Base-by-base conservation (phyloP, 1,140 invertebrate genomes). In the Hirudo medicinalis region DNA sequence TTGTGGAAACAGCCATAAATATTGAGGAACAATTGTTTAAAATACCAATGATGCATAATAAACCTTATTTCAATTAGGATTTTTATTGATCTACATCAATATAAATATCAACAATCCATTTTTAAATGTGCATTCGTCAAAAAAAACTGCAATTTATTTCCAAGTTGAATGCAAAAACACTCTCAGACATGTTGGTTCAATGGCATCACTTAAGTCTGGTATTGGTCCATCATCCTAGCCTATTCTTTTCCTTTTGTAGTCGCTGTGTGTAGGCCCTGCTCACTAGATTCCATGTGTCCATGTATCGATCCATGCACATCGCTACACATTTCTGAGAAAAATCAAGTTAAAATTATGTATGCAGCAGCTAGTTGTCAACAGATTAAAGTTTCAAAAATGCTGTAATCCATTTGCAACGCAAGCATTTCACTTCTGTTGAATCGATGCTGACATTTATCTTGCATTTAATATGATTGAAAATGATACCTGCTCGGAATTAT, bases 221-320 rank as follows among this genome's bases (percentile, higher is more conserved):
- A n/a, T n/a, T n/a, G n/a, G 43, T 49, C 25, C 0, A 53, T 72
- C 29, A 72, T 54, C 54, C 68, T 2, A 72, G 69, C 54, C 67
- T 71, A 32, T 22, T 67, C 60, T 71, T 76, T 76, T 82, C 82
- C 69, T 77, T 75, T 79, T 91, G 89, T 76, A 94, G 84, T 78
- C 92, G 85, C 80, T 85, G 87, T 77, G 87, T 88, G 78, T 93
- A 96, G 2, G 91, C 87, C 80, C 87, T 86, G 20, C 90, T 91
- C 40, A 96, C 90, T 67, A 93, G 83, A 83, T 93, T 92, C 87
- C 90, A 94, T 9, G 92, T 87, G 81, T 97, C 94, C 89, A 97
- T 94, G 83, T 94, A 97, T 76, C 93, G 86, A 81, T 97, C 93
- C 92, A 95, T 95, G 81, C 92, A 96, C 91, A 96, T 92, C 19